Percentiles rank a stretch among this genome's conserved stretches.
These are phyloP conservation scores for Trissolcus japonicus DNA, from an alignment of 2,888 invertebrate species.

Conservation along the genomic window DNA sequence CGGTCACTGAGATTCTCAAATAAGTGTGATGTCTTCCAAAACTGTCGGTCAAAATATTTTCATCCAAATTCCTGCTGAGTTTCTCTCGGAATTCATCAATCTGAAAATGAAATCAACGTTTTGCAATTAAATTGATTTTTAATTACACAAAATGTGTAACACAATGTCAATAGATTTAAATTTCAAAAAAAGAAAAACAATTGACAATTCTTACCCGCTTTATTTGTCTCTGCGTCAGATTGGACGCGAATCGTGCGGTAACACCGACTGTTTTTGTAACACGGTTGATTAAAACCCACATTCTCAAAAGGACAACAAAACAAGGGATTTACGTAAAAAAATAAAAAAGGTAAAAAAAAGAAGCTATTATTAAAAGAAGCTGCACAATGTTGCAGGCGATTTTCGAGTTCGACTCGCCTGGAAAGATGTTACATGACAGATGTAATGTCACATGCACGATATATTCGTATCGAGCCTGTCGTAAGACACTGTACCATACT, in stretches of 20 bases:
- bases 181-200: neutral
- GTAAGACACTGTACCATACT: slow-evolving; percentile 9
- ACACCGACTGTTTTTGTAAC: slow-evolving; percentile 5
- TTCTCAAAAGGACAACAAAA: neutral
- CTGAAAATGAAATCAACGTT: slow-evolving; percentile 60
- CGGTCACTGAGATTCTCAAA: slow-evolving; percentile 95
- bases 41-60: slow-evolving; percentile 82
- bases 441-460: neutral
- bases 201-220: slow-evolving; percentile 27
- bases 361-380: neutral
- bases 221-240: slow-evolving; percentile 14
- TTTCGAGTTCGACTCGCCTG: neutral
- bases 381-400: neutral
- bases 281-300: slow-evolving; percentile 24
- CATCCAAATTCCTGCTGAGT: slow-evolving; percentile 52
- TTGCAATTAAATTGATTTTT: neutral
- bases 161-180: neutral
- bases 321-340: neutral
- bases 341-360: neutral
- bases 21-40: slow-evolving; percentile 94
- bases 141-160: no score
- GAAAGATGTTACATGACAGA: slow-evolving; percentile 11
- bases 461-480: slow-evolving; percentile 8
- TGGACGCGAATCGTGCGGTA: slow-evolving; percentile 21
- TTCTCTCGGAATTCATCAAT: slow-evolving; percentile 65